Evolutionary conservation across 1,140 invertebrate species (phyloP).

Genomic region (Hetaerina americana): DNA sequence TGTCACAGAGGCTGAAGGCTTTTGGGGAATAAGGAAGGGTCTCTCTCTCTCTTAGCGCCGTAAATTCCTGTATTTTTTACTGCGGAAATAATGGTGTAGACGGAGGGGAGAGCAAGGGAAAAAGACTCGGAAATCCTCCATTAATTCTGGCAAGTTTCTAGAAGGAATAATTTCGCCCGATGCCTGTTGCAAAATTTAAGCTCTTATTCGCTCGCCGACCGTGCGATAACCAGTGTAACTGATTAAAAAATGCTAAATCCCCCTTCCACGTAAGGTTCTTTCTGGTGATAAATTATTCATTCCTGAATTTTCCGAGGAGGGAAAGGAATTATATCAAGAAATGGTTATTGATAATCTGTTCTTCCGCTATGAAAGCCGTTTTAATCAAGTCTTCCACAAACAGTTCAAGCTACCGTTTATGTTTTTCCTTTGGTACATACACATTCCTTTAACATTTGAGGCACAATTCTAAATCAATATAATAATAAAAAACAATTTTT

Average conservation of each 20-base stretch:
- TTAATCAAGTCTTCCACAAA: too few species aligned
- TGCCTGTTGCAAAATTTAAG: not conserved
- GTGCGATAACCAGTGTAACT: not conserved
- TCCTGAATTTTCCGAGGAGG: too few species aligned
- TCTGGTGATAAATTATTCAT: too few species aligned
- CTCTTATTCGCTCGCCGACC: not conserved
- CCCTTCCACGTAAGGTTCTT: not conserved
- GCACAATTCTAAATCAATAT: too few species aligned
- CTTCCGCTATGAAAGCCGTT: too few species aligned
- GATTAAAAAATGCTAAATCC: not conserved
- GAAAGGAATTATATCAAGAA: too few species aligned
- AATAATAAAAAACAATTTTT: too few species aligned
- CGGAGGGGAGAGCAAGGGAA: not conserved
- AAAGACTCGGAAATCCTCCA: not conserved
- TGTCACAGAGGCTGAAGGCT: not conserved
- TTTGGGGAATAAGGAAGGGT: slow-evolving; percentile 4
- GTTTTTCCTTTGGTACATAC: too few species aligned
- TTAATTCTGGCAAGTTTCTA: not conserved
- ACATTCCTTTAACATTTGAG: too few species aligned
- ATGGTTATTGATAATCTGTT: too few species aligned
- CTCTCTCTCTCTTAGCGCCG: not conserved
- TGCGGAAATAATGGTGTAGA: not conserved
- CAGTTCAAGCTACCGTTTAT: too few species aligned
- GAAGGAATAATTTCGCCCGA: not conserved
- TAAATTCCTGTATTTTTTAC: not conserved